A percentile compares a stretch with the other conserved stretches of the same genome.
Evolutionary conservation across 2,888 invertebrate genomes (phyloP).

Genomic region (Agrochola litura): DNA sequence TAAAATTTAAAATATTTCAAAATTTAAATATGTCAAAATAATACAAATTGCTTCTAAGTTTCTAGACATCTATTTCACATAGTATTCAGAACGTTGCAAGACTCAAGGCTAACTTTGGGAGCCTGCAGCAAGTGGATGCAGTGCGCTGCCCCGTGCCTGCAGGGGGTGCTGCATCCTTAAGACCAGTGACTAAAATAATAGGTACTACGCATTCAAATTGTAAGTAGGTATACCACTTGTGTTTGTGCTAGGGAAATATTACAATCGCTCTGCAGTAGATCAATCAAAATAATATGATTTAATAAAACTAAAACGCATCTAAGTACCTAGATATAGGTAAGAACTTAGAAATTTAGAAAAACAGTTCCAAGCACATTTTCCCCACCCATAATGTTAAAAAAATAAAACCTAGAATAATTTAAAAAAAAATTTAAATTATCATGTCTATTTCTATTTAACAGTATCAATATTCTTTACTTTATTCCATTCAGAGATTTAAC

Average conservation of each 20-base stretch:
- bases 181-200: not conserved
- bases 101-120: conserved; percentile 22
- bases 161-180: conserved; percentile 1
- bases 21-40: no score
- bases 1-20: no score
- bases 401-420: not conserved
- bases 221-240: not conserved
- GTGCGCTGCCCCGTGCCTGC: conserved; percentile 17
- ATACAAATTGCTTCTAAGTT: no score
- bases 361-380: not conserved
- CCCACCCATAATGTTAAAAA: not conserved
- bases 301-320: not conserved
- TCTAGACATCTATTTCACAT: no score
- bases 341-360: not conserved
- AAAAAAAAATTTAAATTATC: no score
- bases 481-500: conserved; percentile 2
- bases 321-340: not conserved
- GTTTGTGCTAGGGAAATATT: not conserved
- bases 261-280: not conserved
- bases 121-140: not conserved
- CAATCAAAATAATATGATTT: not conserved
- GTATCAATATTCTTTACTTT: not conserved
- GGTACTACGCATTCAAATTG: not conserved
- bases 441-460: not conserved
- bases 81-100: conserved; percentile 34